Conservation (phyloP, 2,113 vertebrate genomes). For the Eulemur rufifrons region DNA sequence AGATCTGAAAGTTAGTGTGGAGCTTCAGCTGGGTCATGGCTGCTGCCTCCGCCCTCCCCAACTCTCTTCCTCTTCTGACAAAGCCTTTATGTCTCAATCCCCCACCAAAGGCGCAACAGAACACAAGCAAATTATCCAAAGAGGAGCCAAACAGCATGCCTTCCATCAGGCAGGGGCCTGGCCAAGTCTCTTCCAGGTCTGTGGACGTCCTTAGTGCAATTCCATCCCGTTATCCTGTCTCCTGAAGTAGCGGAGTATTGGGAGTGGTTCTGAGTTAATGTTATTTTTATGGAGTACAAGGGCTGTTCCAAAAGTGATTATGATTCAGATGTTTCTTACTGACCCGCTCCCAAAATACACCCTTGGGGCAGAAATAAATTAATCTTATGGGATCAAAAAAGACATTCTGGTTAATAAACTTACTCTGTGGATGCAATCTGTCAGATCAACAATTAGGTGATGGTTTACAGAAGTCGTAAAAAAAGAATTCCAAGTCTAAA, state of each 20-base stretch:
- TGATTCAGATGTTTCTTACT: constrained; percentile 25
- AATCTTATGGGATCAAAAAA: constrained; percentile 26
- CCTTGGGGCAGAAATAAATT: constrained; percentile 36
- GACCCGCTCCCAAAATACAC: background rate
- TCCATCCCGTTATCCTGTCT: background rate
- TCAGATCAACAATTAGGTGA: background rate
- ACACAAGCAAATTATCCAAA: background rate
- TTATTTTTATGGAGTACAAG: background rate
- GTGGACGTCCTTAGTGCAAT: background rate
- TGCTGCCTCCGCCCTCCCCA: background rate
- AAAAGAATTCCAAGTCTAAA: background rate
- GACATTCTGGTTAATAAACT: constrained; percentile 59
- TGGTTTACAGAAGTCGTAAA: background rate
- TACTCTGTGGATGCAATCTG: background rate
- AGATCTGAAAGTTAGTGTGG: background rate
- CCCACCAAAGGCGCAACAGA: background rate
- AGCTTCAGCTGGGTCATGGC: constrained; percentile 23
- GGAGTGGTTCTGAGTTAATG: background rate
- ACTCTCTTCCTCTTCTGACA: background rate
- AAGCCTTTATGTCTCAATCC: background rate
- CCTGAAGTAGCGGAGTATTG: background rate
- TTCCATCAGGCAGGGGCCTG: background rate
- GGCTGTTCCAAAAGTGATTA: constrained; percentile 19
- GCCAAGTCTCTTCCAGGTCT: background rate
- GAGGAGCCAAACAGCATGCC: background rate